These are phyloP conservation scores for Discoglossus pictus DNA, from an alignment of 2,797 vertebrate genomes.

Conservation along the genomic window DNA sequence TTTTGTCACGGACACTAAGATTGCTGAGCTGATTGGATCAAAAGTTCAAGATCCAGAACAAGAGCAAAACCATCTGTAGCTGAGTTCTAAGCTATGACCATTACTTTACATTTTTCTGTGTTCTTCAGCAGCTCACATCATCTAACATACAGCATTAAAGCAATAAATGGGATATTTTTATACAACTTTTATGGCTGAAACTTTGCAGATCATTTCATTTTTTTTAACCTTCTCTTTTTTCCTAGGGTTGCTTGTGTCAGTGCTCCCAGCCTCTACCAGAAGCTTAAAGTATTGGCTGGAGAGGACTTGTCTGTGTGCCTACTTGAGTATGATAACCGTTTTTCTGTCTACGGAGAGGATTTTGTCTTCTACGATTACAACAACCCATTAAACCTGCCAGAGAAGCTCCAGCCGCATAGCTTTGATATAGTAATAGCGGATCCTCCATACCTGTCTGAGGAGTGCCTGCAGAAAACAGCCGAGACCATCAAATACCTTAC, in stretches of 20 bases:
- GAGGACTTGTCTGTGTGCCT: conserved; percentile 67
- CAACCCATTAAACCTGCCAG: conserved; percentile 76
- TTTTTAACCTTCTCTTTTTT: too few species aligned
- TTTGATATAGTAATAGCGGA: conserved; percentile 91
- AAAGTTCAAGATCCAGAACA: too few species aligned
- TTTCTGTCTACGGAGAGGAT: conserved; percentile 83
- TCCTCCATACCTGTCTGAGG: conserved; percentile 90
- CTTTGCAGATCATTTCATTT: too few species aligned
- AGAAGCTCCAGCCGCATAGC: conserved; percentile 69
- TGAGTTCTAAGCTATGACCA: too few species aligned
- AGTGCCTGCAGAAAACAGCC: conserved; percentile 87
- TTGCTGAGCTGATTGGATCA: too few species aligned
- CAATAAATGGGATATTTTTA: too few species aligned
- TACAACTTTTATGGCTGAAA: too few species aligned
- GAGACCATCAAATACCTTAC: conserved; percentile 83
- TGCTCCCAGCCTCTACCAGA: conserved; percentile 91
- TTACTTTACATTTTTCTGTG: too few species aligned
- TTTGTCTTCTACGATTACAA: conserved; percentile 94
- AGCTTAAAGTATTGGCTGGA: conserved; percentile 75
- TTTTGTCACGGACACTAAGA: too few species aligned
- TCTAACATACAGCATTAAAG: too few species aligned
- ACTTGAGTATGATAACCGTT: conserved; percentile 89
- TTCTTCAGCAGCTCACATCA: too few species aligned
- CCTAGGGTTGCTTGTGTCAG: conserved; percentile 90
- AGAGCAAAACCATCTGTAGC: too few species aligned